A percentile compares a stretch with the other conserved stretches of the same genome.
Conservation (phyloP, 2,888 invertebrate genomes). For the Pseudococcus longispinus region DNA sequence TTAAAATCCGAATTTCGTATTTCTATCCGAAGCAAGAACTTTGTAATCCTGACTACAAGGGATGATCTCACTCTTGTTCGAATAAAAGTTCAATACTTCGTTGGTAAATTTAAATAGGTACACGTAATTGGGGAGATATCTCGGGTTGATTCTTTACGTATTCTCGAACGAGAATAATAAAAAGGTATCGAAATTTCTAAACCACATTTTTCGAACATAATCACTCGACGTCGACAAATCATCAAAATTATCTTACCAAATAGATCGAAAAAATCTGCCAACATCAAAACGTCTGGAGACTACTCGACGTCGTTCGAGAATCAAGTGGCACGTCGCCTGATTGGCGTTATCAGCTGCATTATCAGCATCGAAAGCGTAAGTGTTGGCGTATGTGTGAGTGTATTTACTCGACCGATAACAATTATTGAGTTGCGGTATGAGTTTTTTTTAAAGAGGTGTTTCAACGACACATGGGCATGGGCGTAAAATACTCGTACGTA, state of each 20-base stretch:
- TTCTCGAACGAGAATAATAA: not conserved
- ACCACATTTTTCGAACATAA: not conserved
- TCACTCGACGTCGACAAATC: too few species aligned
- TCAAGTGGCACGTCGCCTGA: not conserved
- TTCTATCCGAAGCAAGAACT: too few species aligned
- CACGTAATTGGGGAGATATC: too few species aligned
- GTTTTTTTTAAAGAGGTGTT: not conserved
- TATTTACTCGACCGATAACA: not conserved
- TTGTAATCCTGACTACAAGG: too few species aligned
- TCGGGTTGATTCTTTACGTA: too few species aligned
- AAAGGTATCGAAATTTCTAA: not conserved
- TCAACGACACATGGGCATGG: constrained; percentile 2
- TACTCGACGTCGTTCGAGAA: not conserved
- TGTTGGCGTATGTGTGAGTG: not conserved
- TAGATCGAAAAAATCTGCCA: not conserved
- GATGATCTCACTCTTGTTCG: too few species aligned
- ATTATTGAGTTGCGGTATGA: not conserved
- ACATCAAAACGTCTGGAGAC: not conserved
- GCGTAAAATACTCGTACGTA: not conserved
- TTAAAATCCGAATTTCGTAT: too few species aligned
- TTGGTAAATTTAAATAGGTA: too few species aligned
- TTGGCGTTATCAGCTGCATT: not conserved
- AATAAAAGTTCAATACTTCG: too few species aligned
- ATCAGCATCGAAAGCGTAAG: not conserved
- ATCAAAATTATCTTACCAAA: not conserved